Conservation (phyloP, 2,888 invertebrate species). For the Terebella lapidaria region DNA sequence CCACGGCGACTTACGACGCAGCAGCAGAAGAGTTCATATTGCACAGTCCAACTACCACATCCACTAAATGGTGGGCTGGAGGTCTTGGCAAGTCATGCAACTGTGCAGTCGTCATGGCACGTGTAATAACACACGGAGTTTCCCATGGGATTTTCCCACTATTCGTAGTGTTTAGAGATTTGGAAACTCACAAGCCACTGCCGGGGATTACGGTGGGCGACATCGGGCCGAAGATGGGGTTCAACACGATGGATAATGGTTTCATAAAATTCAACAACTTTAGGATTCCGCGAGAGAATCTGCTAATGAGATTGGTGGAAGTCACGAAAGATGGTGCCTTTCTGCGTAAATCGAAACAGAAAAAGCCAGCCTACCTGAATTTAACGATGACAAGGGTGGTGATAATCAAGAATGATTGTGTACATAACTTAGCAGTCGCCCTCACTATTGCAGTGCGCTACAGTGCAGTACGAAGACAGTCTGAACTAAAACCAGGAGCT, state of each 20-base stretch:
- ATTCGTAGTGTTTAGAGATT: conserved; percentile 83
- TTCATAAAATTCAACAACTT: conserved; percentile 83
- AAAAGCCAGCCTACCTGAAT: conserved; percentile 1
- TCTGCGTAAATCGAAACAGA: conserved; percentile 20
- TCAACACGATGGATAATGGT: conserved; percentile 88
- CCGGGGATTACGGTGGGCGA: conserved; percentile 81
- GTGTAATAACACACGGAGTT: conserved; percentile 75
- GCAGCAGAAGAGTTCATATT: too few relatives aligned
- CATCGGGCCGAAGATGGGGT: conserved; percentile 89
- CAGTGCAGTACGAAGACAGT: conserved; percentile 83
- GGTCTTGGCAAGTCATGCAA: conserved; percentile 91
- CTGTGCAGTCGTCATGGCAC: conserved; percentile 87
- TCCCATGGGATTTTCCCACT: conserved; percentile 89
- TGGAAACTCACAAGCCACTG: conserved; percentile 80
- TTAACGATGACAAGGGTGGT: conserved; percentile 4
- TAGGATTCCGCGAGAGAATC: conserved; percentile 65
- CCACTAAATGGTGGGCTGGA: too few relatives aligned
- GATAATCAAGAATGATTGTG: neutral
- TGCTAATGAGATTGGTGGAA: conserved; percentile 21
- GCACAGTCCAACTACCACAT: too few relatives aligned
- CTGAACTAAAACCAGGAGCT: conserved; percentile 59
- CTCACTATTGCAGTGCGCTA: conserved; percentile 75
- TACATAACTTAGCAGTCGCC: conserved; percentile 20
- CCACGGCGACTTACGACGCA: too few relatives aligned
- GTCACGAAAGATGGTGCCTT: conserved; percentile 40